Conservation (phyloP, 2,113 vertebrate species). For the Vidua chalybeata region DNA sequence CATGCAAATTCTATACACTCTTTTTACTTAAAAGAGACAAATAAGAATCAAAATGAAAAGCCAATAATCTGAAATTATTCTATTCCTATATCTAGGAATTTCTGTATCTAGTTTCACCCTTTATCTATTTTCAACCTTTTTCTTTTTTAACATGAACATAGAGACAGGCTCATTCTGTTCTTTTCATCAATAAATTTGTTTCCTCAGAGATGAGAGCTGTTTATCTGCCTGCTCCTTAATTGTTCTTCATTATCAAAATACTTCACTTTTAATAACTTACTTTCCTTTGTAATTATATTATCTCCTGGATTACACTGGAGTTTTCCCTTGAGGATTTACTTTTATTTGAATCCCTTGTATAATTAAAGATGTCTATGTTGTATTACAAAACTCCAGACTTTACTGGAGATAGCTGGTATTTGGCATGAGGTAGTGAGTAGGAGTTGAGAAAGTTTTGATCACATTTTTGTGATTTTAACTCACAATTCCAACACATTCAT, state of each 20-base stretch:
- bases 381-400: background rate
- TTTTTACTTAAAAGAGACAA: background rate
- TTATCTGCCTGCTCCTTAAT: background rate
- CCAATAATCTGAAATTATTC: background rate
- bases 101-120: background rate
- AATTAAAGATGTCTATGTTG: background rate
- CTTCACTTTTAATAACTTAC: conserved; percentile 26
- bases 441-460: background rate
- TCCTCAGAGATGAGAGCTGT: background rate
- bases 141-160: background rate
- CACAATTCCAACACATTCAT: background rate
- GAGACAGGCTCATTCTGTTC: background rate
- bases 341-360: background rate
- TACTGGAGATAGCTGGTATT: background rate
- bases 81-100: background rate
- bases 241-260: conserved; percentile 10
- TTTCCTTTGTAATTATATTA: conserved; percentile 17
- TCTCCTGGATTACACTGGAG: background rate
- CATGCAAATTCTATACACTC: background rate
- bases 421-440: background rate
- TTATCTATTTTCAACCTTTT: background rate
- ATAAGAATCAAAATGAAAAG: background rate
- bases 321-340: conserved; percentile 21
- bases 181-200: background rate
- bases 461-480: background rate